Conservation (phyloP, 2,113 vertebrate genomes). For the Laterallus jamaicensis region DNA sequence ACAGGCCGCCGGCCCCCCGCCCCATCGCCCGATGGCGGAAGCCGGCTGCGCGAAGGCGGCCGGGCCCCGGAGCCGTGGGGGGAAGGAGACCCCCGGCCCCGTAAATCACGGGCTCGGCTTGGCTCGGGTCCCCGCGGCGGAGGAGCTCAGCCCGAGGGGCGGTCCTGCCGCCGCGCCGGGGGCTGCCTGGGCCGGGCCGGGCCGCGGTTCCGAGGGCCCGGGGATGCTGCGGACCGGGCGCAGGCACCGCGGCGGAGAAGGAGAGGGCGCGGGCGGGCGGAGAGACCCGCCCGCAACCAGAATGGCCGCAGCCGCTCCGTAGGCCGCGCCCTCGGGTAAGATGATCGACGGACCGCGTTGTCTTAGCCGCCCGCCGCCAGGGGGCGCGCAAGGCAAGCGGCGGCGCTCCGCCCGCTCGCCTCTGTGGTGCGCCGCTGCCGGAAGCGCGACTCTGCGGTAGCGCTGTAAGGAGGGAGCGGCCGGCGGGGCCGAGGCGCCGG, state of each 20-base stretch:
- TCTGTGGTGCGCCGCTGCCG: not conserved
- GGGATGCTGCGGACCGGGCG: no score
- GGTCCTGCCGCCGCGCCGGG: no score
- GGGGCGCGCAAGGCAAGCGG: not conserved
- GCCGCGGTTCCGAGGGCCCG: no score
- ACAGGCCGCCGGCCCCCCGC: no score
- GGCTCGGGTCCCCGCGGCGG: not conserved
- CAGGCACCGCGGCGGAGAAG: not conserved
- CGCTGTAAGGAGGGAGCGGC: not conserved
- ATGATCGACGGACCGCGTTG: not conserved
- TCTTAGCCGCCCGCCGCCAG: not conserved
- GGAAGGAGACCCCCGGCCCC: not conserved
- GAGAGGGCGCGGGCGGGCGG: no score
- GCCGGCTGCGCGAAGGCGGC: no score
- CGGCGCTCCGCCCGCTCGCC: not conserved
- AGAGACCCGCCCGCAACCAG: not conserved
- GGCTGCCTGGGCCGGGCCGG: no score
- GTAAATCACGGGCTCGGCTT: fast-evolving
- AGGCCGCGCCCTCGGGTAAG: not conserved
- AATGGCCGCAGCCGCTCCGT: not conserved
- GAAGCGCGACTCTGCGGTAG: not conserved
- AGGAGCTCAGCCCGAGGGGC: not conserved
- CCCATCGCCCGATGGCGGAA: no score
- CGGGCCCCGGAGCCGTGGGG: no score
- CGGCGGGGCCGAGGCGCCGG: not conserved